Evolutionary conservation across 1,140 invertebrate genomes (phyloP).

Genomic region (Philotrypesis tridentata): DNA sequence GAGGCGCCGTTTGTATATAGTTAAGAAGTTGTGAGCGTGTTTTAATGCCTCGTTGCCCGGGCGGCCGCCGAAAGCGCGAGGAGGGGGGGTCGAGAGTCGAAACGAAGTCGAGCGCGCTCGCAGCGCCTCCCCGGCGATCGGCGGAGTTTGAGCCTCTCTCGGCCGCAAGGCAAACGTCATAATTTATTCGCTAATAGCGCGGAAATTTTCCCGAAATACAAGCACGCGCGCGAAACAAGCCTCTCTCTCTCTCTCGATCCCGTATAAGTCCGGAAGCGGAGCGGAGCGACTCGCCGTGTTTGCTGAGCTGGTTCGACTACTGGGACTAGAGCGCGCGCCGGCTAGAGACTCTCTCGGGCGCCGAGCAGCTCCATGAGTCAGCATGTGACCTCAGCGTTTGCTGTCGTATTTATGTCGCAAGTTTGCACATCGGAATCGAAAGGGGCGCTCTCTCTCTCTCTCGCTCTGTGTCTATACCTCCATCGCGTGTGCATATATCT

Average conservation of each 20-base stretch:
- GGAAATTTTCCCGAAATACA: neutral
- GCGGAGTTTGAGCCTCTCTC: neutral
- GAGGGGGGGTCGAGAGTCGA: too few relatives aligned
- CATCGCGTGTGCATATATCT: too few relatives aligned
- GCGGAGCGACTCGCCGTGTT: neutral
- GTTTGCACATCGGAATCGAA: constrained; percentile 21
- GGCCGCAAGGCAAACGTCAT: neutral
- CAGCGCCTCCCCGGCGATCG: too few relatives aligned
- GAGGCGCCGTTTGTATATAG: neutral
- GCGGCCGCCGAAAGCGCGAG: too few relatives aligned
- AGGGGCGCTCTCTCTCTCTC: neutral
- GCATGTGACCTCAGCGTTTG: constrained; percentile 19
- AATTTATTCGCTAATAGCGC: constrained; percentile 15
- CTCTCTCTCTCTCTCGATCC: too few relatives aligned
- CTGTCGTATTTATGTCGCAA: constrained; percentile 24
- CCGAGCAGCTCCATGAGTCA: constrained; percentile 15
- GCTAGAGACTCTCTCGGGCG: neutral
- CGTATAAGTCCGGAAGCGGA: neutral
- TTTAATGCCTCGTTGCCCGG: neutral
- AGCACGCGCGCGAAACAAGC: neutral
- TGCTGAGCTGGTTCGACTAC: constrained; percentile 29
- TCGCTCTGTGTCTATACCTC: too few relatives aligned
- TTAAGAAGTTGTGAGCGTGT: neutral
- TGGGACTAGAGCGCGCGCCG: constrained; percentile 2
- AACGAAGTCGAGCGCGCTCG: too few relatives aligned